phyloP scores from a whole-genome alignment of 2,113 vertebrate genomes.

The Clarias macrocephalus region DNA sequence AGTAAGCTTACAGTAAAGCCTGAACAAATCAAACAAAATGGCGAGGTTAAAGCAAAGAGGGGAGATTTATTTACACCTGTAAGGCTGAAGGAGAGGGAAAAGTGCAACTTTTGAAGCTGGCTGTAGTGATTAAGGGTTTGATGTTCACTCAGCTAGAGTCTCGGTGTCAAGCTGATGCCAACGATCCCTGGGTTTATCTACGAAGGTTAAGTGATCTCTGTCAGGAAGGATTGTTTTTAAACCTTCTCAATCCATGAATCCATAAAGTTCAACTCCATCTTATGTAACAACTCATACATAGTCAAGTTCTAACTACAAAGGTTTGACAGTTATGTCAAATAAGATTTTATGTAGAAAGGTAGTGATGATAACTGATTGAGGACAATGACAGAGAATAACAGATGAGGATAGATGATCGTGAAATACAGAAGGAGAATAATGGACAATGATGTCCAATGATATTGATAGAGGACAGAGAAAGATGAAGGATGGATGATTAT shows the following conservation, averaged over 20 bases:
- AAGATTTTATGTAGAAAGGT: neutral
- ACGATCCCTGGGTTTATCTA: neutral
- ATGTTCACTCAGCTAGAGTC: neutral
- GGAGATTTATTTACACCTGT: neutral
- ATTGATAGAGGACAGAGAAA: neutral
- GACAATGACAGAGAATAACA: neutral
- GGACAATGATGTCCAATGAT: neutral
- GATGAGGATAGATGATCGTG: neutral
- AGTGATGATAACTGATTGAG: neutral
- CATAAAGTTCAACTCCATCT: neutral
- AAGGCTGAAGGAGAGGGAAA: neutral
- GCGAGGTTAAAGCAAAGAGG: neutral
- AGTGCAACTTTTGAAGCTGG: neutral
- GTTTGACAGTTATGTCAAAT: neutral
- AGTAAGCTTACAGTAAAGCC: neutral
- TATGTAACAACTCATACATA: neutral
- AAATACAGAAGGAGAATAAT: neutral
- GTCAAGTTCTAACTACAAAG: neutral
- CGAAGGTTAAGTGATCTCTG: neutral
- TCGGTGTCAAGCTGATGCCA: neutral
- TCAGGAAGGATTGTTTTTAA: neutral
- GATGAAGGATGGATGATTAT: neutral
- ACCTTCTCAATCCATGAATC: neutral
- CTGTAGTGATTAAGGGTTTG: neutral
- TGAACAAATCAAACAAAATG: neutral